Evolutionary conservation across 2,888 invertebrate species (phyloP), one percentile per base, ranked within the genome.

Genomic region (Notodonta ziczac): DNA sequence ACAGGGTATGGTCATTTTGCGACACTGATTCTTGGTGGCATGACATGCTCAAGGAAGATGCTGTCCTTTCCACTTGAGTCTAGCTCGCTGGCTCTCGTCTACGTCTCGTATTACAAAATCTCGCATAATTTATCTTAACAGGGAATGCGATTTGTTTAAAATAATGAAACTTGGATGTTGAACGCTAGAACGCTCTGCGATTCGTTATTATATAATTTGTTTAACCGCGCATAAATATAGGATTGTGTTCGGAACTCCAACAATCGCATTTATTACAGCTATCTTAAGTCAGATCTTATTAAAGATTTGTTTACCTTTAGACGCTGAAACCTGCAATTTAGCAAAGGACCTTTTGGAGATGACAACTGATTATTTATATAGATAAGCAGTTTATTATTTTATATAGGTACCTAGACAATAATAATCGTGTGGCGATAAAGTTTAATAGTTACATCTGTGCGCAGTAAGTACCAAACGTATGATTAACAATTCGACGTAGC

Each of bases 401-500:
- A 24, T 24, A 2, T 24, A 24, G 24, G 2, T 35, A 35, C 35
- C 7, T 35, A 35, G 35, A 35, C 35, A 35, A 35, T 35, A 35
- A 6, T 35, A 35, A 5, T 5, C 35, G 35, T 35, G 35, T 35
- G 10, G n/a, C n/a, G 4, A n/a, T n/a, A 71, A 71, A 67, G 63
- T 77, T 74, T 83, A 85, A 85, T 85, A 83, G 84, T 83, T 82
- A 83, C 79, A 82, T 84, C 77, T 85, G 82, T 75, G 76, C 61
- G 39, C 68, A 76, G 70, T 78, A 67, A 76, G 70, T 78, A 67
- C 66, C 72, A 73, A 78, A 80, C 76, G 78, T 87, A 86, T 88
- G 76, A 90, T 90, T 90, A 89, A 87, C 86, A 88, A 90, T 91
- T 90, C 88, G 87, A 80, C 81, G 82, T 86, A 86, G 74, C 77